These are phyloP conservation scores for Adela reaumurella DNA, from an alignment of 2,888 invertebrate genomes.

Conservation along the genomic window DNA sequence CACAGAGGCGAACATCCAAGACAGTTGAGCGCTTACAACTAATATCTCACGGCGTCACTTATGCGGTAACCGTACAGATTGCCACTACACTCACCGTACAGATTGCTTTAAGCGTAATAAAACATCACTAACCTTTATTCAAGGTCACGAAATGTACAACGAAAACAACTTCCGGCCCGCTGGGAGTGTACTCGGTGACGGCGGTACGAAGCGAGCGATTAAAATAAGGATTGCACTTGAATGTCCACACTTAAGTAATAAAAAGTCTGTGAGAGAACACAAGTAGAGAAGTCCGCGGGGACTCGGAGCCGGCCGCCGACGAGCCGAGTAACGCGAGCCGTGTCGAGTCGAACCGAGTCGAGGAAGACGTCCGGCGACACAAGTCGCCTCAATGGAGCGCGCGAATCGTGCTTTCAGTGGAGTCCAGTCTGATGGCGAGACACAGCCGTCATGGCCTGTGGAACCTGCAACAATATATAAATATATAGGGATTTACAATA, in stretches of 20 bases:
- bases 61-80: neutral
- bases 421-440: slow-evolving; percentile 19
- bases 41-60: neutral
- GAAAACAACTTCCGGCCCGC: slow-evolving; percentile 54
- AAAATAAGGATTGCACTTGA: slow-evolving; percentile 34
- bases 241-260: slow-evolving; percentile 26
- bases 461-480: slow-evolving; percentile 41
- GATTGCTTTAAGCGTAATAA: neutral
- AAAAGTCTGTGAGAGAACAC: slow-evolving; percentile 27
- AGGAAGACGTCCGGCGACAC: slow-evolving; percentile 1
- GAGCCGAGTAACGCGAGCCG: slow-evolving; percentile 8
- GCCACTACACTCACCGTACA: neutral
- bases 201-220: slow-evolving; percentile 24
- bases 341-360: no score
- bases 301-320: slow-evolving; percentile 3
- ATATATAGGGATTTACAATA: no score
- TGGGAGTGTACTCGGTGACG: slow-evolving; percentile 38
- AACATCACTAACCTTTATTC: slow-evolving; percentile 51
- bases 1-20: neutral
- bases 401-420: slow-evolving; percentile 19
- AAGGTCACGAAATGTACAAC: slow-evolving; percentile 36
- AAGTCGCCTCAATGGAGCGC: slow-evolving; percentile 6
- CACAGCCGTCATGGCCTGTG: slow-evolving; percentile 56
- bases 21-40: neutral
- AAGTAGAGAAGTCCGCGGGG: slow-evolving; percentile 31